Evolutionary conservation across 37 sponge, comb jelly and placozoan genomes (phyloP).

Genomic region (Ianthella basta): DNA sequence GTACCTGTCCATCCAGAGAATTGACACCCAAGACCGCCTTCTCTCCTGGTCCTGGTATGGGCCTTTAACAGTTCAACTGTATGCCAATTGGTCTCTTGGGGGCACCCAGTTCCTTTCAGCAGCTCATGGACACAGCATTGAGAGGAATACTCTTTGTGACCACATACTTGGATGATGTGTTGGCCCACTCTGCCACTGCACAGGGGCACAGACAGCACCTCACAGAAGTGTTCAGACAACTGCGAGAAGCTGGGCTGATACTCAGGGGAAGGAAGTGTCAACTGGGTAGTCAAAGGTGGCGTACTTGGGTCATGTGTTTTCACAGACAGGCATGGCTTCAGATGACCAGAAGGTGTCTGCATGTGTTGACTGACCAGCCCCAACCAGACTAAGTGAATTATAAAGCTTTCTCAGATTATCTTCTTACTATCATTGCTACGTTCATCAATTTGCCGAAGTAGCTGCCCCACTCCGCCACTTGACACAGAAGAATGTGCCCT

Average conservation of each 20-base stretch:
- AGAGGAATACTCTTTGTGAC: too few relatives aligned
- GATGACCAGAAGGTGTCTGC: slow-evolving; percentile 47
- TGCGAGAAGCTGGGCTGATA: slow-evolving; percentile 57
- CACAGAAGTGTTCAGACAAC: slow-evolving; percentile 48
- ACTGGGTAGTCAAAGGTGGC: slow-evolving; percentile 35
- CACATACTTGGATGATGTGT: too few relatives aligned
- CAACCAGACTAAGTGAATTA: slow-evolving; percentile 25
- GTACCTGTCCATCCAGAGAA: too few relatives aligned
- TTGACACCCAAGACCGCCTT: too few relatives aligned
- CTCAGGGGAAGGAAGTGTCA: slow-evolving; percentile 57
- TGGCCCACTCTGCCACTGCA: slow-evolving; percentile 32
- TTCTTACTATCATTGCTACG: slow-evolving; percentile 63
- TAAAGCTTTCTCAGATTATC: slow-evolving; percentile 55
- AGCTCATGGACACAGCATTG: too few relatives aligned
- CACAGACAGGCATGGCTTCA: slow-evolving; percentile 52
- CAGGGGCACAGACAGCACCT: slow-evolving; percentile 44
- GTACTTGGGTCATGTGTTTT: slow-evolving; percentile 55
- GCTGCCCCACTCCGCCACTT: slow-evolving; percentile 57
- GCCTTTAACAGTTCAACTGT: too few relatives aligned
- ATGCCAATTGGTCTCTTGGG: too few relatives aligned
- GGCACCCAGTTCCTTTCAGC: too few relatives aligned
- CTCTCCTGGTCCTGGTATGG: too few relatives aligned
- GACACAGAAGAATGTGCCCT: slow-evolving; percentile 41
- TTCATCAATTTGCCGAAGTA: slow-evolving; percentile 54
- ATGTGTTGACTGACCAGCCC: slow-evolving; percentile 39